A percentile compares a stretch with the other conserved stretches of the same genome.
Conservation (phyloP, 2,113 vertebrate genomes). For the Brevimyrus niger region DNA sequence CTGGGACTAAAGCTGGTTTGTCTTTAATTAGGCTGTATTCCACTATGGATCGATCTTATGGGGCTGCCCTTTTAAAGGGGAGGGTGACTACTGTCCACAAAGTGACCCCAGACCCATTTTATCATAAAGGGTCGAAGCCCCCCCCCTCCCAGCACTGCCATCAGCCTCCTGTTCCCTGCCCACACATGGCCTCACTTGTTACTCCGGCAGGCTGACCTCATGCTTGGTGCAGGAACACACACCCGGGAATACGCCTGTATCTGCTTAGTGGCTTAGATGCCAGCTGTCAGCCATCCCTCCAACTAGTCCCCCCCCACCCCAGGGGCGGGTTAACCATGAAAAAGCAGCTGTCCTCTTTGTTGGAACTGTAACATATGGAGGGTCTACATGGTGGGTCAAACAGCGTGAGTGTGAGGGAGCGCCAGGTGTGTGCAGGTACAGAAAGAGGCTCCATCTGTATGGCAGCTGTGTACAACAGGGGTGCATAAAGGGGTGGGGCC, state of each 20-base stretch:
- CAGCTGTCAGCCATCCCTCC: not conserved
- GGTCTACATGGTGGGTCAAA: not conserved
- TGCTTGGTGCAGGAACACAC: not conserved
- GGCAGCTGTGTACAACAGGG: not conserved
- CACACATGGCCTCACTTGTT: slow-evolving; percentile 29
- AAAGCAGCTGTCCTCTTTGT: not conserved
- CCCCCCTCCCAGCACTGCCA: not conserved
- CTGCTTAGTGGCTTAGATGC: not conserved
- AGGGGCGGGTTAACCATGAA: not conserved
- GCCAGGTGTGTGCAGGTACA: not conserved
- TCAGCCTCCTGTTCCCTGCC: not conserved
- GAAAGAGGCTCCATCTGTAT: not conserved
- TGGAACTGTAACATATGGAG: not conserved
- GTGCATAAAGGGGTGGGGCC: not conserved
- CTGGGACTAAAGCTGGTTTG: slow-evolving; percentile 34
- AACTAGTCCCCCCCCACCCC: not conserved
- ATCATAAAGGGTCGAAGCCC: not conserved
- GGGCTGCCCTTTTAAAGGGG: slow-evolving; percentile 15
- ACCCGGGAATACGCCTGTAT: not conserved
- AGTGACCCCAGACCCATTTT: not conserved
- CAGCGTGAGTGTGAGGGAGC: not conserved
- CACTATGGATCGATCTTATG: not conserved
- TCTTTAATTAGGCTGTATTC: slow-evolving; percentile 58
- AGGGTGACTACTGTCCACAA: not conserved
- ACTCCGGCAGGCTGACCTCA: not conserved